Base-by-base conservation (phyloP, 2,888 invertebrate genomes). In the Microdon myrmicae region DNA sequence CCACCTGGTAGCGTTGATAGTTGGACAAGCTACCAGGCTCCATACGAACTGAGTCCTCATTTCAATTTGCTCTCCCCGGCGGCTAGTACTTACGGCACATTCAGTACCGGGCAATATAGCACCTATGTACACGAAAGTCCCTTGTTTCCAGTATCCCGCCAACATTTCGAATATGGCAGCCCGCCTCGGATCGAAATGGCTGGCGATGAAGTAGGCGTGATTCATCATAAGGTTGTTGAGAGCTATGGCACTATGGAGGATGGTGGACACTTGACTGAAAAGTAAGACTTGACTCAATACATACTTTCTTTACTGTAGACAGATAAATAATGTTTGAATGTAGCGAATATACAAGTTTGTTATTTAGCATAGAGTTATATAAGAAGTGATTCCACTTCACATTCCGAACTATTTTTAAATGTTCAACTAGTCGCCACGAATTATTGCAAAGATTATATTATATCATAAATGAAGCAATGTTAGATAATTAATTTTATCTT, bases 11-110 rank as follows among this genome's bases (percentile, higher is more conserved):
- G 90, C 2, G 86, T 89, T 1, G 91, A 91, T 73, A 87, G 90
- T 38, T 92, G 90, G 90, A 87, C 87, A 1, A 79, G 78, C 68
- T 90, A 90, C 73, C 89, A 89, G 69, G 86, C 90, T 25, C 86
- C 89, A 0, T 90, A 90, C 75, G 91, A 91, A 71, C 77, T 91
- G 9, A 86, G 88, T 12, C 87, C 90, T 6, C 92, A 92, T 73
- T 80, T 88, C 53, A 88, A 87, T 74, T 79, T 92, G 22, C 81
- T 91, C 23, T 89, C 90, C 48, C 87, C 90, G 0, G 84, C 88
- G 34, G 83, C 85, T 38, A 83, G 84, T 56, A 85, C 86, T 0
- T 88, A 88, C 67, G 85, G 87, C 7, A 84, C 83, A 34, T 89
- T 88, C 71, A 83, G 85, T 22, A 83, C 85, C 14, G 81, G 84